Conservation (phyloP, 2,113 vertebrate species). For the Pyxicephalus adspersus region DNA sequence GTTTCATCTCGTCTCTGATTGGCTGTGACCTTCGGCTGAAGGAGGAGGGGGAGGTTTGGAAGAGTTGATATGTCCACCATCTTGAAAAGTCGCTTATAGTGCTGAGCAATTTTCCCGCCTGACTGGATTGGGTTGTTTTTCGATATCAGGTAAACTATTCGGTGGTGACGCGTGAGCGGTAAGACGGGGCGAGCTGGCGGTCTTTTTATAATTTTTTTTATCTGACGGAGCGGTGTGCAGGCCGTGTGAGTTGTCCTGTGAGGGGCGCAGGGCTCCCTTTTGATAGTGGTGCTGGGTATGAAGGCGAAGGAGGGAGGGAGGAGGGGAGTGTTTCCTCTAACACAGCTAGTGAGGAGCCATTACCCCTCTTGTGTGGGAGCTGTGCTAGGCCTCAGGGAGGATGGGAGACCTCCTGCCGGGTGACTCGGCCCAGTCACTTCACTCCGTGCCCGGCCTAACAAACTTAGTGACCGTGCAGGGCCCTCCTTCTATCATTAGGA, state of each 20-base stretch:
- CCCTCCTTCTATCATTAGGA: too few relatives aligned
- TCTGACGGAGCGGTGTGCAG: neutral
- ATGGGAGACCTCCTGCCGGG: neutral
- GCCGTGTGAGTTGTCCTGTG: slow-evolving; percentile 26
- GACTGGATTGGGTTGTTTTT: slow-evolving; percentile 39
- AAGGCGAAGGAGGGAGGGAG: slow-evolving; percentile 20
- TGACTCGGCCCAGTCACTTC: neutral
- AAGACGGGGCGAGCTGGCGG: neutral
- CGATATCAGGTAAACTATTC: slow-evolving; percentile 11
- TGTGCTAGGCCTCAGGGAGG: neutral
- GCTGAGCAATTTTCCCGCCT: slow-evolving; percentile 57
- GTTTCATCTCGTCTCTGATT: neutral
- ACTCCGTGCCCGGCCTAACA: neutral
- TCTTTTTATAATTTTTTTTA: too few relatives aligned
- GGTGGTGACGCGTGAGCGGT: too few relatives aligned
- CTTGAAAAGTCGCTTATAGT: slow-evolving; percentile 54
- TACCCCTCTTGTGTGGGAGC: neutral
- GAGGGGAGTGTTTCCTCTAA: slow-evolving; percentile 28
- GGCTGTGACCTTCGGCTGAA: slow-evolving; percentile 28
- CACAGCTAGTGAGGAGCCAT: neutral
- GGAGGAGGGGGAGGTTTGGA: slow-evolving; percentile 49
- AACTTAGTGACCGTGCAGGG: neutral
- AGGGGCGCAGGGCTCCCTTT: slow-evolving; percentile 22
- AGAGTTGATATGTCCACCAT: slow-evolving; percentile 57
- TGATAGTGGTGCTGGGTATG: slow-evolving; percentile 8